Percentiles rank a stretch among this genome's conserved stretches.
Conservation (phyloP, 2,797 vertebrate genomes). For the Mormyrops boulengeri region DNA sequence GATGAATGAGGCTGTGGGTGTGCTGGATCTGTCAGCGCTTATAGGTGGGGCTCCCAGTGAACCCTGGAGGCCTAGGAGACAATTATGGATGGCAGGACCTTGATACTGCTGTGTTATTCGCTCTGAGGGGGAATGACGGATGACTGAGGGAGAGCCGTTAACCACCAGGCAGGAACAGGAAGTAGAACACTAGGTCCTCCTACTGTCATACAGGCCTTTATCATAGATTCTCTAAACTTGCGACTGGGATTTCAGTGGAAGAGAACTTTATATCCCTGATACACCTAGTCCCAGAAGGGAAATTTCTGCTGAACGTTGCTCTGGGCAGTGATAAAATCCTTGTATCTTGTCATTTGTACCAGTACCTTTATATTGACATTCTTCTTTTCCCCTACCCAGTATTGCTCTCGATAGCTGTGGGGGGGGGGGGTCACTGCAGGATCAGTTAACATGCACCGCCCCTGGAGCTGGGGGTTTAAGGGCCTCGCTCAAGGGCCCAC, state of each 20-base stretch:
- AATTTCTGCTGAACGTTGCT: neutral
- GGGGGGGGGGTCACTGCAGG: neutral
- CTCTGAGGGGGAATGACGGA: constrained; percentile 2
- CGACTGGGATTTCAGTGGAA: neutral
- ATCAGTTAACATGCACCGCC: neutral
- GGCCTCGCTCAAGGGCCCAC: neutral
- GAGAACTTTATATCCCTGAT: neutral
- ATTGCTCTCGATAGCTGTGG: neutral
- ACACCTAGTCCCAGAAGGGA: neutral
- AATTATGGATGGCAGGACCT: constrained; percentile 20
- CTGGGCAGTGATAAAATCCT: neutral
- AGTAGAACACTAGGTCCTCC: neutral
- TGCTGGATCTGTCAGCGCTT: constrained; percentile 2
- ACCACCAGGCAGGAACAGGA: neutral
- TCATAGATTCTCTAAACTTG: neutral
- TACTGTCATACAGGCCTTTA: neutral
- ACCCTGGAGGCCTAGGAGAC: constrained; percentile 4
- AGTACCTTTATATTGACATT: neutral
- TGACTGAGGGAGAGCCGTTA: neutral
- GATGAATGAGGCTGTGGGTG: constrained; percentile 15
- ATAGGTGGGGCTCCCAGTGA: constrained; percentile 22
- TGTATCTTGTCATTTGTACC: neutral
- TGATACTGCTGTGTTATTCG: constrained; percentile 15
- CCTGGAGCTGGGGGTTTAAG: neutral
- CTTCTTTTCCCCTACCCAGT: neutral